Evolutionary conservation across 2,888 invertebrate species (phyloP).

Genomic region (Caenorhabditis imperialis): DNA sequence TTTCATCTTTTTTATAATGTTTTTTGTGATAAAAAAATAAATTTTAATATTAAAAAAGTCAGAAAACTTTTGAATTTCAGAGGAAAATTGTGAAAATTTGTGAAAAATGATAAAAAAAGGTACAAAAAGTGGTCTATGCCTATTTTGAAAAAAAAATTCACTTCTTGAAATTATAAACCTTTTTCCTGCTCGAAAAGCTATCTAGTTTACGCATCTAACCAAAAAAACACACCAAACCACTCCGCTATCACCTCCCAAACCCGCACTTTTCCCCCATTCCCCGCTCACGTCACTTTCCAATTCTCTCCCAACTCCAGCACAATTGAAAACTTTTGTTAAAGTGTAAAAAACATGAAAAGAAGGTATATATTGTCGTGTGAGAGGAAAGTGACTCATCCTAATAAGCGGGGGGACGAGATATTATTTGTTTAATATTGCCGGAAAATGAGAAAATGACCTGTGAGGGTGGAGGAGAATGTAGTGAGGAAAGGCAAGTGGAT

Average conservation of each 20-base stretch:
- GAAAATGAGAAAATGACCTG: neutral
- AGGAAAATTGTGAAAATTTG: too few species aligned
- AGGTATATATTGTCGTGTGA: conserved; percentile 21
- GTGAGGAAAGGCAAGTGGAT: neutral
- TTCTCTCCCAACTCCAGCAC: too few species aligned
- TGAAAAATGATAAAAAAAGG: too few species aligned
- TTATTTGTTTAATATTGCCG: conserved; percentile 35
- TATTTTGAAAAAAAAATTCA: too few species aligned
- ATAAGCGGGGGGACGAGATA: conserved; percentile 3
- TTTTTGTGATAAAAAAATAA: too few species aligned
- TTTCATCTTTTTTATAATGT: too few species aligned
- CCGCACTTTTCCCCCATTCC: neutral
- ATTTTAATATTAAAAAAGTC: neutral
- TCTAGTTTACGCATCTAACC: too few species aligned
- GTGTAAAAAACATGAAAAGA: conserved; percentile 8
- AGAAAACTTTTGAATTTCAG: too few species aligned
- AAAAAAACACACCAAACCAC: neutral
- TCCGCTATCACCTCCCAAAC: neutral
- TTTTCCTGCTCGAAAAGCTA: neutral
- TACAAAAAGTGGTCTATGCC: too few species aligned
- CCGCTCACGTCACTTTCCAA: conserved; percentile 16
- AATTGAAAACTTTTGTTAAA: neutral
- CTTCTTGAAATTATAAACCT: neutral
- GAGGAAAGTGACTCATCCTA: conserved; percentile 39
- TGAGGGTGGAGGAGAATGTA: neutral